Base-by-base conservation (phyloP, 2,113 vertebrate species). In the Apaloderma vittatum region DNA sequence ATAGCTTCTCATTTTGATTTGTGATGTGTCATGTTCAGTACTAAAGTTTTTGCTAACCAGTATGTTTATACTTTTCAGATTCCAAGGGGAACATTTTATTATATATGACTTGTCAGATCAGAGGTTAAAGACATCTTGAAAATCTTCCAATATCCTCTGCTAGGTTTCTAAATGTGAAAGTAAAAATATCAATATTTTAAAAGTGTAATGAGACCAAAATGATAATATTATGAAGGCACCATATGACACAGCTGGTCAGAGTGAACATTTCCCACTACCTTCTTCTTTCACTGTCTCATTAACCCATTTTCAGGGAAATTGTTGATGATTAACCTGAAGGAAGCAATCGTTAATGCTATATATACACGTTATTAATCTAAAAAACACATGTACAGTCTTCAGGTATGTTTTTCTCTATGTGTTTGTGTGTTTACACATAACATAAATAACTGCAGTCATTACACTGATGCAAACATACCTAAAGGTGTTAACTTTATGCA, bases 1-100 rank as follows among this genome's bases (percentile, higher is more conserved):
- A 92, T 81, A 86, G 61, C 91, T 97, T 93, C 71, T 93, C 32
- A 32, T 88, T 86, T 94, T 92, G 77, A 86, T 96, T 88, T 80
- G 52, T 76, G 34, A 61, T 76, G 75, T 83, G 75, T 80, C 95
- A 96, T 46, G 21, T 83, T 65, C 57, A 72, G 77, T 59, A 80
- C 8, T 93, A 86, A 89, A 51, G 9, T n/a, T 94, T 89, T 86
- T 96, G n/a, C 62, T 93, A 88, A 90, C n/a, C 37, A 43, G 8
- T 22, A 59, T 81, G 86, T 17, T 48, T 49, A 12, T 80, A 21
- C 63, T 91, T 97, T 86, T 90, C 34, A 15, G 5, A 83, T 76
- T 67, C 61, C 32, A 92, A 51, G 32, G 29, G 52, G 10, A 95
- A 48, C 34, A 20, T 88, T 72, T 91, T 45, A 79, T 58, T 82